phyloP scores from a whole-genome alignment of 2,888 invertebrate genomes.

The Hylaea fasciaria region DNA sequence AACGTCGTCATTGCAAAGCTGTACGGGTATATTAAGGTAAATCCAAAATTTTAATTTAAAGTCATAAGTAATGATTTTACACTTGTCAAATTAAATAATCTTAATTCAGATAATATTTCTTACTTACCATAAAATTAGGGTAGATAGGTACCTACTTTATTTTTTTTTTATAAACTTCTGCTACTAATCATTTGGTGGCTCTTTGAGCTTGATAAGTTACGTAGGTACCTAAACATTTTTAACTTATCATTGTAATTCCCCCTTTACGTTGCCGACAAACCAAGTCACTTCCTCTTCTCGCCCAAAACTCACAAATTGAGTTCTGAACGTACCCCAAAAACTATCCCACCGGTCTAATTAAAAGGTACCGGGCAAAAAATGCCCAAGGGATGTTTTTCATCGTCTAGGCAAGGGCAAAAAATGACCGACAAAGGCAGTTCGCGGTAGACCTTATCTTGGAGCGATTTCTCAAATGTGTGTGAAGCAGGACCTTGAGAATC shows the following conservation, averaged over 20 bases:
- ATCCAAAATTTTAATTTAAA: too few relatives aligned
- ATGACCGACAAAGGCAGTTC: constrained; percentile 75
- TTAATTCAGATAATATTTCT: too few relatives aligned
- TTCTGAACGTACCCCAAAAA: constrained; percentile 38
- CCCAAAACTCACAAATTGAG: constrained; percentile 24
- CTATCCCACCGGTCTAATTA: constrained; percentile 69
- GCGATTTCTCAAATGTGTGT: constrained; percentile 66
- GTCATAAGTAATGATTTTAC: too few relatives aligned
- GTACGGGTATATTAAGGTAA: too few relatives aligned
- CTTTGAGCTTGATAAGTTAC: background rate
- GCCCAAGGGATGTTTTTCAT: constrained; percentile 71
- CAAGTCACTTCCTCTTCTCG: constrained; percentile 10
- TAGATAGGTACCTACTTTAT: too few relatives aligned
- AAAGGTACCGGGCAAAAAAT: constrained; percentile 77
- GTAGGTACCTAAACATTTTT: background rate
- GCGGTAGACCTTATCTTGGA: constrained; percentile 62
- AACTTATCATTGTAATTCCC: background rate
- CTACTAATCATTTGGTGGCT: too few relatives aligned
- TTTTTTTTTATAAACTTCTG: too few relatives aligned
- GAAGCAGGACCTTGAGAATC: constrained; percentile 54
- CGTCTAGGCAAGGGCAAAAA: constrained; percentile 61
- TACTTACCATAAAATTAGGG: too few relatives aligned
- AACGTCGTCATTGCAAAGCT: too few relatives aligned
- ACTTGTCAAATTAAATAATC: too few relatives aligned
- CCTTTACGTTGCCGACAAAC: constrained; percentile 11